These are phyloP conservation scores for Fabriciana adippe DNA, from an alignment of 2,888 invertebrate species.

Conservation along the genomic window DNA sequence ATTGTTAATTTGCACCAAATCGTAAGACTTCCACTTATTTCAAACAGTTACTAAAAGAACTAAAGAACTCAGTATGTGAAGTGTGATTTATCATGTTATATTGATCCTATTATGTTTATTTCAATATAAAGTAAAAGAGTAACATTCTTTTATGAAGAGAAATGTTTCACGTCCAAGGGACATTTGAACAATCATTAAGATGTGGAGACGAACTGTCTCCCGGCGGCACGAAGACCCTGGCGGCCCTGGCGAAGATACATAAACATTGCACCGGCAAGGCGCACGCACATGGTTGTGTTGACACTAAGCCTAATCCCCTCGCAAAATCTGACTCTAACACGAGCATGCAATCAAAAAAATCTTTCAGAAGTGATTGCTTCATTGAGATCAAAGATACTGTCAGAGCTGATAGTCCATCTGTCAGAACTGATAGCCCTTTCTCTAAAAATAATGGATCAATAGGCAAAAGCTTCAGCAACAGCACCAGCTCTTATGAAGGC, in stretches of 20 bases:
- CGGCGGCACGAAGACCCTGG: slow-evolving; percentile 75
- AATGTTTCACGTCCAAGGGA: slow-evolving; percentile 79
- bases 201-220: slow-evolving; percentile 76
- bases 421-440: slow-evolving; percentile 54
- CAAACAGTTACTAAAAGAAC: too few relatives aligned
- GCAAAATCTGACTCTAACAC: slow-evolving; percentile 75
- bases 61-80: too few relatives aligned
- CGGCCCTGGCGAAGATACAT: slow-evolving; percentile 83
- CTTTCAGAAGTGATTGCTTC: slow-evolving; percentile 66
- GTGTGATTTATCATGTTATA: too few relatives aligned
- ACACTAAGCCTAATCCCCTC: slow-evolving; percentile 72
- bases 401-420: slow-evolving; percentile 54
- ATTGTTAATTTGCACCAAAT: slow-evolving; percentile 1
- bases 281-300: slow-evolving; percentile 87
- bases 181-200: slow-evolving; percentile 83
- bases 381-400: slow-evolving; percentile 73
- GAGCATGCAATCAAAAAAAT: slow-evolving; percentile 72
- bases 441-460: slow-evolving; percentile 58
- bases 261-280: slow-evolving; percentile 89
- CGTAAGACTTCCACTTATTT: neutral
- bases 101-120: slow-evolving; percentile 24
- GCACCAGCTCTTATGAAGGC: slow-evolving; percentile 85
- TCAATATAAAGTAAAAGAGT: slow-evolving; percentile 11
- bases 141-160: slow-evolving; percentile 31
- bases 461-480: slow-evolving; percentile 81